Conservation (phyloP, 2,113 vertebrate genomes). For the Lagopus leucura region DNA sequence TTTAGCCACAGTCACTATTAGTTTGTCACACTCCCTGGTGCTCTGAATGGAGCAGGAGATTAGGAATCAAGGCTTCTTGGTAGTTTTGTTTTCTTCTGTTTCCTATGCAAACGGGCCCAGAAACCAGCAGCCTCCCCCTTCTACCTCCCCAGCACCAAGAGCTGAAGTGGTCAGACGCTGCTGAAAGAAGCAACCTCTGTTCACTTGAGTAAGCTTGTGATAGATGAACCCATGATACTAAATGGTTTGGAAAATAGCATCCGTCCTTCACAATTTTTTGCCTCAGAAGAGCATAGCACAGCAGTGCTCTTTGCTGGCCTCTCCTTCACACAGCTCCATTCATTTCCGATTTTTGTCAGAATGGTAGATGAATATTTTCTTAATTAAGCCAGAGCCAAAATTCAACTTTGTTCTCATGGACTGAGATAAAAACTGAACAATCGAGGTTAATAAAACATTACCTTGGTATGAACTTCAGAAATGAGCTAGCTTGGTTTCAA, state of each 20-base stretch:
- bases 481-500: constrained; percentile 22
- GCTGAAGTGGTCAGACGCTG: background rate
- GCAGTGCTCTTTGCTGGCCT: background rate
- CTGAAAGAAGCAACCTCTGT: background rate
- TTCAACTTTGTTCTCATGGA: background rate
- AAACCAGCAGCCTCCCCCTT: background rate
- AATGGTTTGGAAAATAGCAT: background rate
- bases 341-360: background rate
- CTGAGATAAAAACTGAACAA: constrained; percentile 33
- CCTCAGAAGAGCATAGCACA: background rate
- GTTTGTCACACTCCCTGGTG: background rate
- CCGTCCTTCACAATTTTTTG: background rate
- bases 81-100: background rate
- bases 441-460: constrained; percentile 49
- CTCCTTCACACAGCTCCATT: background rate
- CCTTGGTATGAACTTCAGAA: constrained; percentile 27
- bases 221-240: background rate
- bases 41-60: background rate
- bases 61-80: background rate
- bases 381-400: constrained; percentile 12
- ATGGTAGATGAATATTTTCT: constrained; percentile 1
- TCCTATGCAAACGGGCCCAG: background rate
- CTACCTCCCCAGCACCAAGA: background rate
- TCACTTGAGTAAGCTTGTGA: background rate
- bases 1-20: background rate